Evolutionary conservation across 2,797 vertebrate species (phyloP).

Genomic region (Poecile montanus): DNA sequence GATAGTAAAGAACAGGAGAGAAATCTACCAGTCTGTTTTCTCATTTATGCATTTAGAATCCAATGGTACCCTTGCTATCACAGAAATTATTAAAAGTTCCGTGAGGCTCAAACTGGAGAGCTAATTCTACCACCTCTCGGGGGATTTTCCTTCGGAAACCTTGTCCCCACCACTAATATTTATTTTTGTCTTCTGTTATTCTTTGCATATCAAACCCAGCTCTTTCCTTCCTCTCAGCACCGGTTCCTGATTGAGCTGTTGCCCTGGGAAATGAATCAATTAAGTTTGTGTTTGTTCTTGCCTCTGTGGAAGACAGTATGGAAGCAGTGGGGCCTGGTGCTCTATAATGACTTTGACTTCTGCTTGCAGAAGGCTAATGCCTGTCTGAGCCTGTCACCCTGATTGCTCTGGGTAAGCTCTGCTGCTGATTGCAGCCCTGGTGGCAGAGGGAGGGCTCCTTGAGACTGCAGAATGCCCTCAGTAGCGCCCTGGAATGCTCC

Average conservation of each 20-base stretch:
- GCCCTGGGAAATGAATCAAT: constrained; percentile 27
- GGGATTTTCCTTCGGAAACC: background rate
- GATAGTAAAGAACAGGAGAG: background rate
- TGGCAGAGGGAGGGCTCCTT: background rate
- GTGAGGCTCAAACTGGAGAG: background rate
- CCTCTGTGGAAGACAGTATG: background rate
- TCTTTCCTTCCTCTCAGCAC: background rate
- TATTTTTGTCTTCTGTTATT: background rate
- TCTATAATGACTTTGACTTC: background rate
- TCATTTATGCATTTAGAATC: background rate
- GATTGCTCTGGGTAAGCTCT: background rate
- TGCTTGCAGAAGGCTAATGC: background rate
- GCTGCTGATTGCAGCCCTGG: background rate
- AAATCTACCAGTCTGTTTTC: background rate
- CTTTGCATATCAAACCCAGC: background rate
- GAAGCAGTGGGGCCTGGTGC: background rate
- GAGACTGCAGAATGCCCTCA: background rate
- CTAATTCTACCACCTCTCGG: background rate
- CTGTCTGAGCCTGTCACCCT: background rate
- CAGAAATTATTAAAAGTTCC: background rate
- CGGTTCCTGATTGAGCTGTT: background rate
- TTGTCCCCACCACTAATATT: background rate
- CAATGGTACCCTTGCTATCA: background rate
- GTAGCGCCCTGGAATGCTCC: background rate
- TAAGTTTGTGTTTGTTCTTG: background rate